Conservation (phyloP, 2,113 vertebrate genomes). For the Actinemys pallida region DNA sequence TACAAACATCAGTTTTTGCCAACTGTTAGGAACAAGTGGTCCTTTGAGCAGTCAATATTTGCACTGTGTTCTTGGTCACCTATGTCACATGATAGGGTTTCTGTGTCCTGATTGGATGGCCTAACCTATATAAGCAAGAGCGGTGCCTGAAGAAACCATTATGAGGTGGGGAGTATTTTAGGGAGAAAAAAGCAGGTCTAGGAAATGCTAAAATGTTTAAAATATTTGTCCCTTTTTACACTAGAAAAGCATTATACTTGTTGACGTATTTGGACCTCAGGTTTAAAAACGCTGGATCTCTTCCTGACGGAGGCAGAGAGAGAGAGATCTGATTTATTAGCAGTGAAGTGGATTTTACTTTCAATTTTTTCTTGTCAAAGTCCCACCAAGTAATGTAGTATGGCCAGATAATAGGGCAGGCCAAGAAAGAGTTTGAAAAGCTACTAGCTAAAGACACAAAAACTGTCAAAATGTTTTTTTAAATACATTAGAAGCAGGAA, state of each 20-base stretch:
- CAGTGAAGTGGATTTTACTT: not conserved
- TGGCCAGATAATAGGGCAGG: not conserved
- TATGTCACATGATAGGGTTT: rapidly evolving
- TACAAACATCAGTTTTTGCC: not conserved
- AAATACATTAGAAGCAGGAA: too few relatives aligned
- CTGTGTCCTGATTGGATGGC: rapidly evolving
- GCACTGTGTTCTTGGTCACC: not conserved
- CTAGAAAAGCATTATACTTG: not conserved
- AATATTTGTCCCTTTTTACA: not conserved
- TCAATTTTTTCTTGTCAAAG: not conserved
- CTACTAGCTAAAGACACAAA: too few relatives aligned
- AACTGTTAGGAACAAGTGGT: not conserved
- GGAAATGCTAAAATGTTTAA: not conserved
- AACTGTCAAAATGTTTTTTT: too few relatives aligned
- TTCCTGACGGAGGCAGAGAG: not conserved
- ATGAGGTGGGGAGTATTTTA: not conserved
- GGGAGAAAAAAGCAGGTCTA: not conserved
- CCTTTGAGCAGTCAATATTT: not conserved
- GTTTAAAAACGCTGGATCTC: not conserved
- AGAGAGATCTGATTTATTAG: not conserved
- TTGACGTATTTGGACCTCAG: not conserved
- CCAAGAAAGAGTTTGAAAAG: too few relatives aligned
- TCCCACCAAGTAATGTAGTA: not conserved
- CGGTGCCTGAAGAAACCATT: not conserved
- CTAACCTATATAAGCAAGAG: not conserved